Evolutionary conservation across 2,113 vertebrate species (phyloP).

Genomic region (Pipa parva): DNA sequence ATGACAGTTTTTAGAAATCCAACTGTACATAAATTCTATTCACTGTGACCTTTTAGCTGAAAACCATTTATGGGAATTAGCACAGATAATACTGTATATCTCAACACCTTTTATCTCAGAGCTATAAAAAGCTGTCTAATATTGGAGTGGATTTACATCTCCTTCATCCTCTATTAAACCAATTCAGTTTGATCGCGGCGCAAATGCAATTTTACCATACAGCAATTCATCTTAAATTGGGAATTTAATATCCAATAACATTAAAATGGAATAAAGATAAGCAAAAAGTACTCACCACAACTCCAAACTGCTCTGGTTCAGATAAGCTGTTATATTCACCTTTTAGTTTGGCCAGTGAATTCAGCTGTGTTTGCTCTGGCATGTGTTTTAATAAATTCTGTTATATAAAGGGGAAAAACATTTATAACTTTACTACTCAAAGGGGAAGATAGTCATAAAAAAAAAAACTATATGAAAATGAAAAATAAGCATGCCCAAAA

Average conservation of each 20-base stretch:
- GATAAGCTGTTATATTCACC: constrained; percentile 79
- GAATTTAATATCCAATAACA: neutral
- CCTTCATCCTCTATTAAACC: constrained; percentile 40
- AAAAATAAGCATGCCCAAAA: too few relatives aligned
- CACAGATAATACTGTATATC: constrained; percentile 38
- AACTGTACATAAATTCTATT: constrained; percentile 33
- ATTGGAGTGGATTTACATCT: constrained; percentile 35
- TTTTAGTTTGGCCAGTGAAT: constrained; percentile 75
- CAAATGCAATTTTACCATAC: constrained; percentile 36
- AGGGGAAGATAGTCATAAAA: too few relatives aligned
- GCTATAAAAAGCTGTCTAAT: constrained; percentile 33
- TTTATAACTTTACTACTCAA: neutral
- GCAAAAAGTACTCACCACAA: constrained; percentile 78
- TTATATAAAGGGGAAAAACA: constrained; percentile 4
- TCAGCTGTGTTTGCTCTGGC: constrained; percentile 86
- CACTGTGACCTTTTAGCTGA: constrained; percentile 41
- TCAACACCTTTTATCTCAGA: constrained; percentile 38
- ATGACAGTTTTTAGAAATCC: constrained; percentile 39
- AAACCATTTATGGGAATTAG: constrained; percentile 42
- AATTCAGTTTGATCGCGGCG: constrained; percentile 36
- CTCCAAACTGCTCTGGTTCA: constrained; percentile 91
- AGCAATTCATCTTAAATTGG: constrained; percentile 3
- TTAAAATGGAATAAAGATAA: neutral
- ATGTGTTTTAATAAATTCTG: constrained; percentile 84
- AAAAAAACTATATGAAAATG: too few relatives aligned